A percentile compares a stretch with the other conserved stretches of the same genome.
phyloP scores from a whole-genome alignment of 1,140 invertebrate species.

The Hyphantria cunea region DNA sequence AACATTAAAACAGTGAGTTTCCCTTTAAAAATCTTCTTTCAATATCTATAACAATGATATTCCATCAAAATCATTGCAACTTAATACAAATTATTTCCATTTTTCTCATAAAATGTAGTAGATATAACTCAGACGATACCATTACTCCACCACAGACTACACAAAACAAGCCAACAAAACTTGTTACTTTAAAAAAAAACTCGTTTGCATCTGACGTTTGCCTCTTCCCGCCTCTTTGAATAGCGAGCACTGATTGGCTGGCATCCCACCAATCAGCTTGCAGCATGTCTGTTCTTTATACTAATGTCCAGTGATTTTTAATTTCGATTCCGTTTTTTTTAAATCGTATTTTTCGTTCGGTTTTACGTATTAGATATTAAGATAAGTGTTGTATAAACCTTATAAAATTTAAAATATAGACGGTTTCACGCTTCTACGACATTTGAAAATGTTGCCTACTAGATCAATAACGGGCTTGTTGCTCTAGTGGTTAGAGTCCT shows the following conservation, averaged over 20 bases:
- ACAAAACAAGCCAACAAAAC: conserved; percentile 42
- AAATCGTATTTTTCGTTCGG: too few relatives aligned
- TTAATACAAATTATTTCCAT: conserved; percentile 3
- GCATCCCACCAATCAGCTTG: conserved; percentile 50
- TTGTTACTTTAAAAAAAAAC: conserved; percentile 55
- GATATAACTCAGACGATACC: conserved; percentile 7
- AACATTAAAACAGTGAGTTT: too few relatives aligned
- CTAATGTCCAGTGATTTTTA: conserved; percentile 29
- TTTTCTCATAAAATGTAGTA: conserved; percentile 1
- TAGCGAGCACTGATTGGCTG: conserved; percentile 54
- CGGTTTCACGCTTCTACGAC: too few relatives aligned
- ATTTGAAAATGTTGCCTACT: too few relatives aligned
- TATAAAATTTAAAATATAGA: too few relatives aligned
- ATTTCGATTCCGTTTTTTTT: background rate
- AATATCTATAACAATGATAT: background rate
- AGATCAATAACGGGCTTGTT: too few relatives aligned
- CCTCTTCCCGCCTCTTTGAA: conserved; percentile 68
- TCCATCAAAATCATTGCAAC: background rate
- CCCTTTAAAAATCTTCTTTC: too few relatives aligned
- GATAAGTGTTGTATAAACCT: too few relatives aligned
- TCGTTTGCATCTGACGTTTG: conserved; percentile 74
- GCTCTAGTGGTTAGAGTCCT: too few relatives aligned
- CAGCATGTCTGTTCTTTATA: conserved; percentile 49
- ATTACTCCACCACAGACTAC: conserved; percentile 21
- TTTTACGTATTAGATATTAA: too few relatives aligned